phyloP scores from a whole-genome alignment of 2,888 invertebrate genomes.

The Iphiclides podalirius region DNA sequence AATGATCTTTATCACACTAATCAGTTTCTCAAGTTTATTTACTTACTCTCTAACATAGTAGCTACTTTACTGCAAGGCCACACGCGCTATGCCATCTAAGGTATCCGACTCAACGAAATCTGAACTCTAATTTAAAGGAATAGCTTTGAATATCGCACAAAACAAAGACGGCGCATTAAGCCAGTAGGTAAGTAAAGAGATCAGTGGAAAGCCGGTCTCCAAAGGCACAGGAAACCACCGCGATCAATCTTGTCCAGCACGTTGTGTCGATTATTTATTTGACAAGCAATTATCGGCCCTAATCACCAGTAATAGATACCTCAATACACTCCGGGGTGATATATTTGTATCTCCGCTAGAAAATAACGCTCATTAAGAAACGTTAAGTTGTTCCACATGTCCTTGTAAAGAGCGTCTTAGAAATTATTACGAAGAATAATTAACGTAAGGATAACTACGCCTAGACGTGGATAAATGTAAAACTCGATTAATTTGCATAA shows the following conservation, averaged over 20 bases:
- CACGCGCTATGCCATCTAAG: slow-evolving; percentile 23
- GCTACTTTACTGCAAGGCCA: slow-evolving; percentile 30
- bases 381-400: slow-evolving; percentile 8
- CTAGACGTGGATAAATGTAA: not conserved
- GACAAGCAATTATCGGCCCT: slow-evolving; percentile 32
- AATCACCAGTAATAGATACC: slow-evolving; percentile 28
- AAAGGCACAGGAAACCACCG: slow-evolving; percentile 43
- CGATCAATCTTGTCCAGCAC: slow-evolving; percentile 42
- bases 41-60: slow-evolving; percentile 24
- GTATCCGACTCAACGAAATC: not conserved
- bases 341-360: slow-evolving; percentile 7
- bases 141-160: slow-evolving; percentile 24
- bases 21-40: slow-evolving; percentile 26
- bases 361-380: slow-evolving; percentile 17
- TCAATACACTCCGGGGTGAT: not conserved
- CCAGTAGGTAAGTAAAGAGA: slow-evolving; percentile 46
- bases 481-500: not conserved
- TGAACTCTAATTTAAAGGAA: not conserved
- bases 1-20: slow-evolving; percentile 23
- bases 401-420: slow-evolving; percentile 14
- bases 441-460: not conserved
- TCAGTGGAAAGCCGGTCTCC: slow-evolving; percentile 45
- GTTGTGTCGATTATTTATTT: slow-evolving; percentile 17
- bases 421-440: slow-evolving; percentile 12
- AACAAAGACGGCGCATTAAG: slow-evolving; percentile 28